These are phyloP conservation scores for Cochlearius cochlearius DNA, from an alignment of 2,113 vertebrate species.

Conservation along the genomic window DNA sequence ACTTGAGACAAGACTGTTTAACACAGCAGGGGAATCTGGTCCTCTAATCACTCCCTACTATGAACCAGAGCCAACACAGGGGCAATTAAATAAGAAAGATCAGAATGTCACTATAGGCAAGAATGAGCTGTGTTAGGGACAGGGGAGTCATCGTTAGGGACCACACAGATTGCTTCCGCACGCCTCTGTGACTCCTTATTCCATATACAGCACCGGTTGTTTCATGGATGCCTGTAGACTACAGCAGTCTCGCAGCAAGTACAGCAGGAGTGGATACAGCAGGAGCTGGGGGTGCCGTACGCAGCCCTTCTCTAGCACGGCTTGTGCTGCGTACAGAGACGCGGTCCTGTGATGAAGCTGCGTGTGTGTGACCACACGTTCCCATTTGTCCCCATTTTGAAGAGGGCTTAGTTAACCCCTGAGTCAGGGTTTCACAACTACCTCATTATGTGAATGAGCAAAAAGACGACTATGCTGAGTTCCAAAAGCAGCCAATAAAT, in stretches of 20 bases:
- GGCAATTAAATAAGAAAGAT: conserved; percentile 28
- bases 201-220: background rate
- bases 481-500: conserved; percentile 54
- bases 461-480: background rate
- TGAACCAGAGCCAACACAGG: background rate
- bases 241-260: background rate
- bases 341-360: background rate
- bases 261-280: background rate
- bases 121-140: background rate
- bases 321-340: background rate
- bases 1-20: conserved; percentile 6
- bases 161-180: background rate
- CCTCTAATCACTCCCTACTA: conserved; percentile 26
- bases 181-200: background rate
- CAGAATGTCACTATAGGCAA: conserved; percentile 11
- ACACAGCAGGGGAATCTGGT: background rate
- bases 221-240: background rate
- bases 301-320: background rate
- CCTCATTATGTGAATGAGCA: conserved; percentile 27
- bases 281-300: background rate
- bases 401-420: background rate
- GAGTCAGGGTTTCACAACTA: conserved; percentile 46
- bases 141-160: background rate
- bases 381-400: background rate
- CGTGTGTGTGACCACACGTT: background rate